phyloP scores from a whole-genome alignment of 2,888 invertebrate genomes.

The Microctonus aethiopoides region DNA sequence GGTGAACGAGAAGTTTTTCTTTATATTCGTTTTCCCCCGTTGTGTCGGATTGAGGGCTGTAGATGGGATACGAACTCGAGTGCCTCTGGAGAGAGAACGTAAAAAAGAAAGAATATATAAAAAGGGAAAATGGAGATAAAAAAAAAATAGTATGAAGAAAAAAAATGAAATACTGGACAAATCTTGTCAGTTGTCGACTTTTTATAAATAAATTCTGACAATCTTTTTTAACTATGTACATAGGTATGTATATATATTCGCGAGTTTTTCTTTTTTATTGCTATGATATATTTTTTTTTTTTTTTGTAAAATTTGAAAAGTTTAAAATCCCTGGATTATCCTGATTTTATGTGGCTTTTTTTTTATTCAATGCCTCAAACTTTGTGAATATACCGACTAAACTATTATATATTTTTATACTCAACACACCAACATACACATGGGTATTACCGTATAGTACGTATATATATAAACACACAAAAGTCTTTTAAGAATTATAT shows the following conservation, averaged over 20 bases:
- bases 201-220: neutral
- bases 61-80: neutral
- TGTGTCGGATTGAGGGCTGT: neutral
- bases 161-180: neutral
- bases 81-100: neutral
- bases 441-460: too few species aligned
- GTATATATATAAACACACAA: too few species aligned
- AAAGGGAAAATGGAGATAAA: neutral
- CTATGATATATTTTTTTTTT: conserved; percentile 13
- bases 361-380: neutral
- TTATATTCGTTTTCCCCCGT: conserved; percentile 14
- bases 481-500: neutral
- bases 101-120: too few species aligned
- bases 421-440: too few species aligned
- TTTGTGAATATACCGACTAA: conserved; percentile 5
- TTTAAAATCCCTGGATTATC: conserved; percentile 21
- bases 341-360: neutral
- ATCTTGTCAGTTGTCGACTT: neutral
- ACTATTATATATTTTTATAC: too few species aligned
- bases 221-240: neutral
- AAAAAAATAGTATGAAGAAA: neutral
- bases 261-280: neutral
- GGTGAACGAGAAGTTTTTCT: conserved; percentile 33
- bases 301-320: conserved; percentile 4
- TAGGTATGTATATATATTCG: neutral